Evolutionary conservation across 1,140 invertebrate genomes (phyloP), one percentile per base, ranked within the genome.

Genomic region (Diachasma alloeum): DNA sequence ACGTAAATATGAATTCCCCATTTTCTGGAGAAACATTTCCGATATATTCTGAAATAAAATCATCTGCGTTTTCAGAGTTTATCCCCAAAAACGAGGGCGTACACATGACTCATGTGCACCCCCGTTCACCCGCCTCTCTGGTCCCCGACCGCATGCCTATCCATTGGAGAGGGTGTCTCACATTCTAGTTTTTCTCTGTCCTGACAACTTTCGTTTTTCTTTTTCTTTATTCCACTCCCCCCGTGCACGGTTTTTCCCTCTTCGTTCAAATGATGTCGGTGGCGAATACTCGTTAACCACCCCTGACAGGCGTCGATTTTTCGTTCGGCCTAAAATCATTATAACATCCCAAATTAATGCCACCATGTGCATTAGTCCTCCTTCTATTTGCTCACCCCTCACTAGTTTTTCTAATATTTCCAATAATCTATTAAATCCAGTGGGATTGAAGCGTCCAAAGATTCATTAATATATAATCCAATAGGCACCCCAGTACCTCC

Each of bases 21-120:
- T 42, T 42, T 13, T 42, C 39, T 11, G 39, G 39, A 4, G 39
- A 13, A 42, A 13, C 39, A 42, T 31, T 31, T 31, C 31, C 31
- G 6, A 31, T 42, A 42, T 42, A 42, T 13, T 13, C 24, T 48
- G 44, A 39, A 59, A 76, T 67, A 76, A 78, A 85, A 80, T 81
- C 82, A 81, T 53, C 39, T 15, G 80, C 82, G 82, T 85, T 87
- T 87, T 84, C 85, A 76, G 82, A 86, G 87, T 86, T 86, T 83
- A 86, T 86, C 84, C 84, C 84, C 81, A 85, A 87, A 88, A 86
- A 78, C 77, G 79, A 81, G 86, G 83, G 85, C 78, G 82, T 79
- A 63, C 71, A 78, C 77, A 85, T 89, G 89, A 90, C 82, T 89
- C 88, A 89, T 85, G 84, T 80, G 81, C 82, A 84, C 83, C 83